Conservation (phyloP, 1,140 invertebrate species). For the Drosophila tropicalis region DNA sequence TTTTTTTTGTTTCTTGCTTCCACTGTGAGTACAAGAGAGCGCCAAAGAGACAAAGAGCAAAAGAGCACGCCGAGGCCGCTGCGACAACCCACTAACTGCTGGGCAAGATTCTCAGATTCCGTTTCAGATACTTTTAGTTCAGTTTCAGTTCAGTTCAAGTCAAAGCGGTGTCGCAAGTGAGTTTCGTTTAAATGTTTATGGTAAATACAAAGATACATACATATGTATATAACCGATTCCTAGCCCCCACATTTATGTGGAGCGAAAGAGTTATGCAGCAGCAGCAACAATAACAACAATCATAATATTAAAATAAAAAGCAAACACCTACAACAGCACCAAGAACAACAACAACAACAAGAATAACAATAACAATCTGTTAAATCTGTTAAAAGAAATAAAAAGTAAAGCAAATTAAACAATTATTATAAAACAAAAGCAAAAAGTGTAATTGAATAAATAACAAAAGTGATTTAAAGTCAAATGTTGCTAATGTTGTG, state of each 20-base stretch:
- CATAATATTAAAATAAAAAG: background rate
- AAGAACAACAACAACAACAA: background rate
- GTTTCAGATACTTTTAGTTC: slow-evolving; percentile 56
- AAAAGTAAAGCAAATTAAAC: background rate
- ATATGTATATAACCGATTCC: slow-evolving; percentile 4
- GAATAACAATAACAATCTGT: slow-evolving; percentile 12
- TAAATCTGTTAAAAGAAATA: background rate
- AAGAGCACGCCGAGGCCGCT: slow-evolving; percentile 3
- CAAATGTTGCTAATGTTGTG: slow-evolving; percentile 37
- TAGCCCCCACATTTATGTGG: slow-evolving; percentile 8
- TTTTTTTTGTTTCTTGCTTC: slow-evolving; percentile 29
- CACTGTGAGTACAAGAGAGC: slow-evolving; percentile 4
- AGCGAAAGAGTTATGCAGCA: slow-evolving; percentile 15
- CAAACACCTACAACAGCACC: background rate
- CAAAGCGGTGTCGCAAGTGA: slow-evolving; percentile 76
- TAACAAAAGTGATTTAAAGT: slow-evolving; percentile 5
- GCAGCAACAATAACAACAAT: background rate
- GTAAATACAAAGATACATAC: slow-evolving; percentile 18
- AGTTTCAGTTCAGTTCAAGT: slow-evolving; percentile 76
- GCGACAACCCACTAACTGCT: slow-evolving; percentile 16
- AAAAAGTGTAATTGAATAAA: slow-evolving; percentile 12
- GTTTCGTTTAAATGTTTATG: slow-evolving; percentile 78
- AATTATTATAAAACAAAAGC: background rate
- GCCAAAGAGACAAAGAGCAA: slow-evolving; percentile 16
- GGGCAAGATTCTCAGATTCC: slow-evolving; percentile 22